Evolutionary conservation across 2,797 vertebrate species (phyloP), one percentile per base, ranked within the genome.

Genomic region (Euthynnus affinis): DNA sequence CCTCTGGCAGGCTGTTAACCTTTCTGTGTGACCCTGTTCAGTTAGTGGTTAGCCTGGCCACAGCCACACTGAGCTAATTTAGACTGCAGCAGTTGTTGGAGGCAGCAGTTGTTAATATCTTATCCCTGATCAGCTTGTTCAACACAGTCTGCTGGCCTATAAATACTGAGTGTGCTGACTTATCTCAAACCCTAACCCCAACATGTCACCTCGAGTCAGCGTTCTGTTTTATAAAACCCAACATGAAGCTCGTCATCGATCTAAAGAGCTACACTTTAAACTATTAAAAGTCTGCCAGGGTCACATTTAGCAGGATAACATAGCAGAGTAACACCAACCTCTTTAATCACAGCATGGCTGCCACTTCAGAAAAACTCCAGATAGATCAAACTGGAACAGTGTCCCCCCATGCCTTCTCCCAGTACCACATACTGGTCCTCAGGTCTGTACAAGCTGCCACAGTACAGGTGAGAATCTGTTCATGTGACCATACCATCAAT

Each of bases 91-190:
- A 87, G 82, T 87, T 81, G 84, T 58, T 71, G 71, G 77, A 82
- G 70, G 64, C 70, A 86, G 74, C 72, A 88, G 86, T 88, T 84
- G 81, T 79, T 85, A 87, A 84, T 87, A 91, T 85, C 69, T 82
- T 76, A 87, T 87, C 80, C 69, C 83, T 71, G 83, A 88, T 89
- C 89, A 81, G 85, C 79, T 82, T 25, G 52, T 85, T 87, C 60
- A 81, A 48, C 53, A 17, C 44, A 76, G 58, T 74, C 63, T 66
- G 80, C 59, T 20, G 62, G 46, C 73, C 89, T 85, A 88, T 79
- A 85, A 79, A 87, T 88, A 84, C 81, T 72, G 48, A n/a, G 32
- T 25, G 42, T 72, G 74, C 78, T 72, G 66, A 52, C 74, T 80
- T 73, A 61, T 80, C 66, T 76, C 79, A 73, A 85, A 87, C 74